Conservation (phyloP, 2,888 invertebrate species). For the Micoletzkya japonica region DNA sequence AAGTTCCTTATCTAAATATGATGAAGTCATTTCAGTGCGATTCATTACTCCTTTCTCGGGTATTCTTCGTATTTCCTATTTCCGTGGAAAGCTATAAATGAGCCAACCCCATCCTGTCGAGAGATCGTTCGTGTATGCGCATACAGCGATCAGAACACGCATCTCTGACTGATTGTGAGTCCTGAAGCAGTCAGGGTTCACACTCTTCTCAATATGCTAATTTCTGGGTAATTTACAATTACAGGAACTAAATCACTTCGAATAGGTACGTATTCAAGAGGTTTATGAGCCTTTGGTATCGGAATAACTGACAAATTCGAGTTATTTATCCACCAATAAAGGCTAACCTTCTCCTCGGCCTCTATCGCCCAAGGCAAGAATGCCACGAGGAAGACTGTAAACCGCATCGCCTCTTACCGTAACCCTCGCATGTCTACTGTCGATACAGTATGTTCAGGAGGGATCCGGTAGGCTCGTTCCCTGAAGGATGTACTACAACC, state of each 20-base stretch:
- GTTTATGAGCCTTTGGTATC: no score
- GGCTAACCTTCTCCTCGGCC: conserved; percentile 2
- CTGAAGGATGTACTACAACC: no score
- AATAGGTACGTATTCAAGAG: no score
- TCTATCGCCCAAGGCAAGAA: no score
- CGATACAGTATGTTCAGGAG: conserved; percentile 2
- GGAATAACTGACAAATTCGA: no score
- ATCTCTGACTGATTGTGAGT: background rate
- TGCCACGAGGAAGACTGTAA: no score
- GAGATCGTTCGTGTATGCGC: conserved; percentile 24
- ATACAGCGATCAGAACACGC: conserved; percentile 11
- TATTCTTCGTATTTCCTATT: no score
- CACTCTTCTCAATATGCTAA: background rate
- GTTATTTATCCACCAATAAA: background rate
- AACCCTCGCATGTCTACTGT: conserved; percentile 13
- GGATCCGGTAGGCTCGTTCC: background rate
- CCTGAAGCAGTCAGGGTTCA: background rate
- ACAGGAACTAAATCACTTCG: no score
- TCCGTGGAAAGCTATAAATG: no score
- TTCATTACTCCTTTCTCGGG: background rate
- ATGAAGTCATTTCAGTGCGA: background rate
- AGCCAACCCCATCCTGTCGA: conserved; percentile 26
- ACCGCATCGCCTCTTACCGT: no score
- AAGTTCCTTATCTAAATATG: no score
- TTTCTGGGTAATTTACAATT: background rate